Conservation (phyloP, 2,888 invertebrate species). For the Andrena bucephala region DNA sequence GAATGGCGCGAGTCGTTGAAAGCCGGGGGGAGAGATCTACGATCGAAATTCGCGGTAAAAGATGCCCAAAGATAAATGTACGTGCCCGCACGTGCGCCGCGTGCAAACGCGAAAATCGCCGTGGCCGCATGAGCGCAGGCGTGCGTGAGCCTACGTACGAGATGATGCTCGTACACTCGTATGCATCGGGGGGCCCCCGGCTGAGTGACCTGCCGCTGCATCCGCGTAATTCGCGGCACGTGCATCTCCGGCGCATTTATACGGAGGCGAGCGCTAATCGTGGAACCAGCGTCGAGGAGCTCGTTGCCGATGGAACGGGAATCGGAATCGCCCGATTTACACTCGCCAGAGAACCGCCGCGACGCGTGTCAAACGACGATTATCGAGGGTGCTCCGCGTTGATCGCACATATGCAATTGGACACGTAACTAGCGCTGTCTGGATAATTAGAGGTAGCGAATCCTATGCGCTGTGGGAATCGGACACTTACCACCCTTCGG, state of each 20-base stretch:
- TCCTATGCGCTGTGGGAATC: too few species aligned
- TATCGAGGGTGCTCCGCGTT: not conserved
- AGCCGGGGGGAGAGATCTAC: slow-evolving; percentile 20
- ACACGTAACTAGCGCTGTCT: too few species aligned
- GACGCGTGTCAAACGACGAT: slow-evolving; percentile 2
- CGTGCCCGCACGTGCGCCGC: slow-evolving; percentile 47
- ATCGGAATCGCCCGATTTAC: slow-evolving; percentile 20
- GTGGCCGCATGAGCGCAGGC: slow-evolving; percentile 32
- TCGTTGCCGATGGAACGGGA: slow-evolving; percentile 30
- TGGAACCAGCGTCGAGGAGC: slow-evolving; percentile 8
- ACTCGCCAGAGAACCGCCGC: not conserved
- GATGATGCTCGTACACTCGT: slow-evolving; percentile 43
- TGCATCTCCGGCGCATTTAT: slow-evolving; percentile 52
- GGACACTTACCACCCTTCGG: too few species aligned
- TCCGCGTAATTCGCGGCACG: slow-evolving; percentile 62
- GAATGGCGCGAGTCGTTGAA: slow-evolving; percentile 27
- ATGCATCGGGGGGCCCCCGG: slow-evolving; percentile 51
- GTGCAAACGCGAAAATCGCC: slow-evolving; percentile 55
- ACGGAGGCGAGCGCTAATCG: slow-evolving; percentile 51
- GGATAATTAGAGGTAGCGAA: too few species aligned
- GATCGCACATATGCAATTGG: too few species aligned
- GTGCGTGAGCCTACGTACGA: slow-evolving; percentile 46
- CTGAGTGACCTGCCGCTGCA: slow-evolving; percentile 55
- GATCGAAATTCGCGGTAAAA: slow-evolving; percentile 54
- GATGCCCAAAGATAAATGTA: slow-evolving; percentile 51